Evolutionary conservation across 2,113 vertebrate species (phyloP), one percentile per base, ranked within the genome.

Genomic region (Choloepus hoffmanni): DNA sequence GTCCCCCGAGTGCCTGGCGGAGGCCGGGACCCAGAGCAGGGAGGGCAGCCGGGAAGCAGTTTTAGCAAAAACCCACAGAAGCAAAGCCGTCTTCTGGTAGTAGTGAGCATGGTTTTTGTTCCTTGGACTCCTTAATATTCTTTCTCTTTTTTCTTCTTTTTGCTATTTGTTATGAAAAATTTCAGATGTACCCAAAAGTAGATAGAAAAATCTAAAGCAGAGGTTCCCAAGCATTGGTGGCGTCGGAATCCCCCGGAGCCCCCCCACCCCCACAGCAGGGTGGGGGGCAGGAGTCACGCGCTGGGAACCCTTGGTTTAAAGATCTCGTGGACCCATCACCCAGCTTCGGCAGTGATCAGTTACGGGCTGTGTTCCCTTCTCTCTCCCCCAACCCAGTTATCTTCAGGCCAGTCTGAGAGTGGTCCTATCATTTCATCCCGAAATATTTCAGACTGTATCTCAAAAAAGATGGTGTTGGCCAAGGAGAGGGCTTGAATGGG

Each of bases 21-120:
- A 45, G 18, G 24, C 4, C 0, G 15, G 33, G 13, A 18, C 50
- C 50, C 9, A 53, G 50, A 53, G 24, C 6, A 0, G 19, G 33
- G 16, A 18, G 15, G 40, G 9, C 2, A 2, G 60, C 1, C 65
- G 23, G 19, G 43, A 62, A 28, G 21, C 40, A 6, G 5, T 36
- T 23, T 30, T 15, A 68, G 63, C 45, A 26, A 28, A 53, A 33
- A 1, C 55, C 58, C 5, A 0, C n/a, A 58, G 19, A 18, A 2
- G 53, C 33, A 1, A 0, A 0, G 18, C 13, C 8, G 0, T 53
- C 62, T 43, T 8, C 28, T 0, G 1, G 36, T 43, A 7, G n/a
- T 43, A 33, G 15, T 1, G 1, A 18, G 16, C 21, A 0, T 15
- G 21, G 18, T 5, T 48, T 81, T 85, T 6, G 70, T 76, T 55